Base-by-base conservation (phyloP, 2,113 vertebrate genomes). In the Aythya baeri region DNA sequence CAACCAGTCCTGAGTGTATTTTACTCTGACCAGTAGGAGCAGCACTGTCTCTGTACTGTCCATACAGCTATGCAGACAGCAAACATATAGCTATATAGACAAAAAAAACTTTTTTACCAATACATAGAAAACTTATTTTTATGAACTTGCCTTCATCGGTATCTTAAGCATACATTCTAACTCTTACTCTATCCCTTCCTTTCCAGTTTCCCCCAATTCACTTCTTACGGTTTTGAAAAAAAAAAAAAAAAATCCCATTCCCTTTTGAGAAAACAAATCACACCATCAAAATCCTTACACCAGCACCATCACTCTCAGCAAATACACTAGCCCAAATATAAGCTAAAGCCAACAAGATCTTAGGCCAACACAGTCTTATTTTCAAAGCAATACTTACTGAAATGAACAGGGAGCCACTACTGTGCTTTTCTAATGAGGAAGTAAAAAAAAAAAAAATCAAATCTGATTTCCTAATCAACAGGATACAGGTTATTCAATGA, bases 351-450 rank as follows among this genome's bases (percentile, higher is more conserved):
- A 90, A 36, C 0, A 2, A 68, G 21, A 75, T 76, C 55, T 83
- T 54, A 81, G 36, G 29, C 9, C 83, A 87, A n/a, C 5, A 36
- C 15, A 62, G 25, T 17, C 38, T 77, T 83, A 59, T 68, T 94
- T 95, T 75, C 38, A 70, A 81, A 93, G 32, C 13, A 73, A 77
- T 78, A 97, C 95, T 95, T 96, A 97, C 96, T 88, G 82, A 96
- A 93, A 52, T 57, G 76, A 96, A 68, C 11, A 57, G 8, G 36
- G 71, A 96, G 82, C 82, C 85, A 84, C 95, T 86, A 57, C 21
- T 36, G 81, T 76, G 79, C 76, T 90, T 36, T 94, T 88, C 86
- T 77, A 85, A 25, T 0, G 3, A 75, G 41, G 79, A 88, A 91
- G 29, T 11, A n/a, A 25, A 3, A 9, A 12, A 38, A 38, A 38